A percentile compares a stretch with the other conserved stretches of the same genome.
Evolutionary conservation across 2,888 invertebrate species (phyloP).

Genomic region (Ophion obscuratus): DNA sequence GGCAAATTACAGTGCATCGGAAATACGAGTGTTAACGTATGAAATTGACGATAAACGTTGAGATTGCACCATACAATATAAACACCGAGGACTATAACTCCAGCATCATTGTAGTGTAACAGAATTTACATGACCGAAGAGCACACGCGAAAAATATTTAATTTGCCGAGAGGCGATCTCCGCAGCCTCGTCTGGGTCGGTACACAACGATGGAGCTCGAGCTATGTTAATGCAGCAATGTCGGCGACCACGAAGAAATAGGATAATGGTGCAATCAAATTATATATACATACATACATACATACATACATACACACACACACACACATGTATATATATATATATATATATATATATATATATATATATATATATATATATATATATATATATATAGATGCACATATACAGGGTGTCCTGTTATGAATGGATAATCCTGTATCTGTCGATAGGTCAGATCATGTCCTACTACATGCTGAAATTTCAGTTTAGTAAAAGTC

Average conservation of each 20-base stretch:
- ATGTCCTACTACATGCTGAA: too few relatives aligned
- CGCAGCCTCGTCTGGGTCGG: slow-evolving; percentile 14
- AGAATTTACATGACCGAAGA: not conserved
- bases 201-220: slow-evolving; percentile 25
- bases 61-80: slow-evolving; percentile 17
- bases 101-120: slow-evolving; percentile 10
- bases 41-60: slow-evolving; percentile 38
- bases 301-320: too few relatives aligned
- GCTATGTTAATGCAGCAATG: slow-evolving; percentile 37
- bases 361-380: too few relatives aligned
- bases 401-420: too few relatives aligned
- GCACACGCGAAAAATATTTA: slow-evolving; percentile 9
- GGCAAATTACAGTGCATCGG: slow-evolving; percentile 24
- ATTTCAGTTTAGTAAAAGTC: too few relatives aligned
- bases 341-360: too few relatives aligned
- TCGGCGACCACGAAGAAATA: slow-evolving; percentile 35
- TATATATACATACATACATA: too few relatives aligned
- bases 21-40: slow-evolving; percentile 9
- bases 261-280: slow-evolving; percentile 46
- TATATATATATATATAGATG: too few relatives aligned
- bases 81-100: not conserved
- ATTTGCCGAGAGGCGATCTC: not conserved
- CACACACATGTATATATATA: too few relatives aligned
- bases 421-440: too few relatives aligned
- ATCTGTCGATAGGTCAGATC: too few relatives aligned